Base-by-base conservation (phyloP, 2,113 vertebrate genomes). In the Sitta europaea region DNA sequence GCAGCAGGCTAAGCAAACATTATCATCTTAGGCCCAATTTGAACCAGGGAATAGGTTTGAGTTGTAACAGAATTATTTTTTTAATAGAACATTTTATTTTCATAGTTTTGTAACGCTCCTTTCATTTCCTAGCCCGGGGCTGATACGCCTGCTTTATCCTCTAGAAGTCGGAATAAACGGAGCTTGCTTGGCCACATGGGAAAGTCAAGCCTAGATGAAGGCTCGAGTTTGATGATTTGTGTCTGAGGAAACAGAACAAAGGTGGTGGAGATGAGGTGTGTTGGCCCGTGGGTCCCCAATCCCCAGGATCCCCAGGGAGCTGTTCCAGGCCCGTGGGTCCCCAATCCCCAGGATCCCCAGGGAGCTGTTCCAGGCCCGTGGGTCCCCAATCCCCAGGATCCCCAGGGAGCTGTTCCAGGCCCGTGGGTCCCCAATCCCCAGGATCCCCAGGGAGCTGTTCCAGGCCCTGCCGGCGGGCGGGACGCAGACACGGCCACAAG, bases 61-160 rank as follows among this genome's bases (percentile, higher is more conserved):
- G 93, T 62, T 48, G 8, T 79, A 72, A 95, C 70, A 71, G 93
- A 93, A 94, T 76, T 74, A 65, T 91, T 81, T 74, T 88, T 90
- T 92, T 90, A 88, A 96, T 77, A 92, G 67, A 96, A 90, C 91
- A 89, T 74, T 96, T 90, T 90, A 86, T 96, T 96, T 94, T 90
- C 57, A 31, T 91, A 54, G 51, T 93, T 96, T 88, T 82, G 36
- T 78, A 87, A 77, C 31, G 45, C 47, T 90, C 27, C 61, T 85
- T 58, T 88, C 75, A 28, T 94, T 92, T 94, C 48, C 15, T 93
- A 88, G 85, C 70, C 57, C 1, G 67, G 67, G 82, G 82, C 54
- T 74, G 63, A 58, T 87, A 70, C 0, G n/a, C 47, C 68, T 80
- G 92, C 59, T 88, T 94, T 91, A 73, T 63, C 59, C 59, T 90